Percentiles rank a stretch among this genome's conserved stretches.
These are phyloP conservation scores for Disparrhopalites patrizii DNA, from an alignment of 2,888 invertebrate species.

Conservation along the genomic window DNA sequence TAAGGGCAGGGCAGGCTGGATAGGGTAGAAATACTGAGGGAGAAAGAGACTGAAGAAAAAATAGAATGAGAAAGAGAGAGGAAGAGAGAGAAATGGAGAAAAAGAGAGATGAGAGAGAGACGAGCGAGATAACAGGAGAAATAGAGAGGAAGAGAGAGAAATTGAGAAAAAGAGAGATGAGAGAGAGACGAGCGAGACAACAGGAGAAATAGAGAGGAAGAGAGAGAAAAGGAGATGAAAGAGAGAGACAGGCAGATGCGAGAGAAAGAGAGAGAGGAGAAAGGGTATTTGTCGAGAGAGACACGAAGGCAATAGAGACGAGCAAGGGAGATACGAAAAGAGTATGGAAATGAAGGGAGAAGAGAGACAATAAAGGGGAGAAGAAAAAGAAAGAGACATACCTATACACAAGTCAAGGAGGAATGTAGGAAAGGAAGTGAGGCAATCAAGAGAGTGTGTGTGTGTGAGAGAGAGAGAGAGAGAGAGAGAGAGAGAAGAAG, in stretches of 20 bases:
- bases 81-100: neutral
- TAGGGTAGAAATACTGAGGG: neutral
- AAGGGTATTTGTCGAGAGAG: too few relatives aligned
- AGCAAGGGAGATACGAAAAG: too few relatives aligned
- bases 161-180: neutral
- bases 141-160: neutral
- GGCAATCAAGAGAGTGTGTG: neutral
- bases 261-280: too few relatives aligned
- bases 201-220: neutral
- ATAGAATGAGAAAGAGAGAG: neutral
- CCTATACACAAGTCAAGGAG: neutral
- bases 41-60: neutral
- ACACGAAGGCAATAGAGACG: too few relatives aligned
- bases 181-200: neutral
- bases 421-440: neutral
- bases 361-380: neutral
- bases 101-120: too few relatives aligned
- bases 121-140: conserved; percentile 16
- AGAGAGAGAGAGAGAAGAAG: neutral
- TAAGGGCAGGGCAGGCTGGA: neutral
- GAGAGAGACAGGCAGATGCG: neutral
- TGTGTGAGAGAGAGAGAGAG: neutral
- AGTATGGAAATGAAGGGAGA: neutral
- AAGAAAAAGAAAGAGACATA: neutral
- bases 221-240: neutral